These are phyloP conservation scores for Eubasilissa splendida DNA, from an alignment of 2,888 invertebrate genomes.

Conservation along the genomic window DNA sequence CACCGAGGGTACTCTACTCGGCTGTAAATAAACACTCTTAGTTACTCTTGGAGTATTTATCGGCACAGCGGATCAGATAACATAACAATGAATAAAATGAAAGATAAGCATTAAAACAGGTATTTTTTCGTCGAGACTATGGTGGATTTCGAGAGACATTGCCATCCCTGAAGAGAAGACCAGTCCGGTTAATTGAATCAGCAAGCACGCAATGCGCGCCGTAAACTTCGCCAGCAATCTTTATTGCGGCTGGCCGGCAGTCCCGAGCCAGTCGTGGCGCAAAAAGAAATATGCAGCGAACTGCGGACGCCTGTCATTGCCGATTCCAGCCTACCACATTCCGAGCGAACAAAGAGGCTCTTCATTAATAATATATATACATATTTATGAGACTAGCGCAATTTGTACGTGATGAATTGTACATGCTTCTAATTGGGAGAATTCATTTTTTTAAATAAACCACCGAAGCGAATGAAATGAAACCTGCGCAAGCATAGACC, in stretches of 20 bases:
- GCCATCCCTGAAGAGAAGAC: background rate
- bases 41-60: constrained; percentile 7
- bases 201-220: constrained; percentile 22
- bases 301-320: constrained; percentile 13
- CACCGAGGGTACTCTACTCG: constrained; percentile 38
- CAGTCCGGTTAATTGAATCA: constrained; percentile 26
- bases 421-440: background rate
- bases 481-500: too few relatives aligned
- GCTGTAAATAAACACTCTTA: constrained; percentile 32
- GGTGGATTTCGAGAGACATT: too few relatives aligned
- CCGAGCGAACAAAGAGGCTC: constrained; percentile 18
- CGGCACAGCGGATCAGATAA: background rate
- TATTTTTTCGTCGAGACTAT: too few relatives aligned
- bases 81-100: too few relatives aligned
- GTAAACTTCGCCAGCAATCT: constrained; percentile 1
- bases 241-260: constrained; percentile 3
- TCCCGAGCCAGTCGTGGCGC: constrained; percentile 1
- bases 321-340: constrained; percentile 9
- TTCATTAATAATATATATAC: constrained; percentile 6
- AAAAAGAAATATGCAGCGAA: constrained; percentile 31
- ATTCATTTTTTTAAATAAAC: too few relatives aligned
- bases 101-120: too few relatives aligned
- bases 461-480: too few relatives aligned
- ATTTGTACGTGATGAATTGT: constrained; percentile 18
- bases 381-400: constrained; percentile 12